These are phyloP conservation scores for Eudyptes chrysolophus DNA, from an alignment of 2,113 vertebrate species.

Conservation along the genomic window DNA sequence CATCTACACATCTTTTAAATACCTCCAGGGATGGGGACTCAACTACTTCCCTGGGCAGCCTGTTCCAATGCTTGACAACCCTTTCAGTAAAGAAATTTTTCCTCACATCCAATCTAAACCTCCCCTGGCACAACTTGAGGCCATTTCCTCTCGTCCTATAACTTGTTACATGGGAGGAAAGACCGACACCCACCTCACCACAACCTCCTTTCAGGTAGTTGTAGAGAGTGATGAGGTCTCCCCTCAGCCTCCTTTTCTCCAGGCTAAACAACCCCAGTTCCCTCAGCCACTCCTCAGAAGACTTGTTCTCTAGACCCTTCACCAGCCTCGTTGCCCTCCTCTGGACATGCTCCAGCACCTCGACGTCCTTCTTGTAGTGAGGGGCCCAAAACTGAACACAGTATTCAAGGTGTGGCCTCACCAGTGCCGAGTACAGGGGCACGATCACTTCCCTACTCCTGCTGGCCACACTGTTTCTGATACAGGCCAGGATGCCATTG, in stretches of 20 bases:
- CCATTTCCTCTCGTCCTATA: not conserved
- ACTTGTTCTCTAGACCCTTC: too few species aligned
- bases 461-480: not conserved
- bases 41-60: not conserved
- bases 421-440: too few species aligned
- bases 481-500: not conserved
- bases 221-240: fast-evolving
- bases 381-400: not conserved
- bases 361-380: too few species aligned
- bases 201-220: not conserved
- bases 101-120: not conserved
- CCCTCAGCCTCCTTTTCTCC: not conserved
- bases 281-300: too few species aligned
- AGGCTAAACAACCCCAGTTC: too few species aligned
- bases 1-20: not conserved
- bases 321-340: too few species aligned
- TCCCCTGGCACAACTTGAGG: not conserved
- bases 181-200: fast-evolving
- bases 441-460: not conserved
- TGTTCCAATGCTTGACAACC: not conserved
- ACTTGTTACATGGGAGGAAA: not conserved
- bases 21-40: not conserved
- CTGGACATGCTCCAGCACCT: too few species aligned
- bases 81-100: not conserved
- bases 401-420: not conserved